These are phyloP conservation scores for Leptonema lineaticorne DNA, from an alignment of 1,140 invertebrate genomes.

Conservation along the genomic window DNA sequence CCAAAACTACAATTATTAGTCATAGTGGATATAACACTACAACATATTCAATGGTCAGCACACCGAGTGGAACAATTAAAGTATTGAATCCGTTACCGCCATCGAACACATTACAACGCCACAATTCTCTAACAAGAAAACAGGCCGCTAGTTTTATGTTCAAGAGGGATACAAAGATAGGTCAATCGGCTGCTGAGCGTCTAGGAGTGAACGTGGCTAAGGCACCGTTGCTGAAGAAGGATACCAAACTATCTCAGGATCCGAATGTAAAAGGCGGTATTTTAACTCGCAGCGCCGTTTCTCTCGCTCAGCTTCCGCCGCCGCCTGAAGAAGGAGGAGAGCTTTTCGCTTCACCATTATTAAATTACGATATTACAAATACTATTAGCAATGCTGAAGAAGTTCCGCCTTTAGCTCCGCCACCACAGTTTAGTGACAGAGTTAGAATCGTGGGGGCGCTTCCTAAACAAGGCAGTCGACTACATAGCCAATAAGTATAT, in stretches of 20 bases:
- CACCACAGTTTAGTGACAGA: slow-evolving; percentile 72
- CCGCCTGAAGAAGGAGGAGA: slow-evolving; percentile 76
- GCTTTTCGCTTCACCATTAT: slow-evolving; percentile 51
- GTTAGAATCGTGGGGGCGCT: slow-evolving; percentile 78
- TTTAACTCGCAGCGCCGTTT: slow-evolving; percentile 69
- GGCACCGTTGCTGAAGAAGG: slow-evolving; percentile 43
- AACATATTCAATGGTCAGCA: slow-evolving; percentile 38
- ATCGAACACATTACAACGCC: slow-evolving; percentile 56
- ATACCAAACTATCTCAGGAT: slow-evolving; percentile 40
- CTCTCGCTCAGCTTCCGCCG: slow-evolving; percentile 76
- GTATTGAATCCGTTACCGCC: slow-evolving; percentile 50
- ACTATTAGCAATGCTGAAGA: slow-evolving; percentile 48
- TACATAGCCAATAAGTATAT: slow-evolving; percentile 42
- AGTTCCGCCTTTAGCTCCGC: slow-evolving; percentile 59
- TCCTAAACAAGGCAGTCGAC: slow-evolving; percentile 61
- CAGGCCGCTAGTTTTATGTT: slow-evolving; percentile 57
- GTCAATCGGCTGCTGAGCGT: slow-evolving; percentile 53
- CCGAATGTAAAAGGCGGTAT: slow-evolving; percentile 49
- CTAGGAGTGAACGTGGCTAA: slow-evolving; percentile 50
- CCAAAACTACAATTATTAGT: slow-evolving; percentile 36
- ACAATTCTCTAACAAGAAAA: slow-evolving; percentile 60
- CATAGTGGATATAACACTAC: slow-evolving; percentile 33
- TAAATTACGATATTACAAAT: slow-evolving; percentile 44
- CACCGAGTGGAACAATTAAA: slow-evolving; percentile 47
- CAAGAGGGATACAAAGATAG: slow-evolving; percentile 47